Percentiles rank a stretch among this genome's conserved stretches.
Evolutionary conservation across 2,797 vertebrate species (phyloP).

Genomic region (Lates japonicus): DNA sequence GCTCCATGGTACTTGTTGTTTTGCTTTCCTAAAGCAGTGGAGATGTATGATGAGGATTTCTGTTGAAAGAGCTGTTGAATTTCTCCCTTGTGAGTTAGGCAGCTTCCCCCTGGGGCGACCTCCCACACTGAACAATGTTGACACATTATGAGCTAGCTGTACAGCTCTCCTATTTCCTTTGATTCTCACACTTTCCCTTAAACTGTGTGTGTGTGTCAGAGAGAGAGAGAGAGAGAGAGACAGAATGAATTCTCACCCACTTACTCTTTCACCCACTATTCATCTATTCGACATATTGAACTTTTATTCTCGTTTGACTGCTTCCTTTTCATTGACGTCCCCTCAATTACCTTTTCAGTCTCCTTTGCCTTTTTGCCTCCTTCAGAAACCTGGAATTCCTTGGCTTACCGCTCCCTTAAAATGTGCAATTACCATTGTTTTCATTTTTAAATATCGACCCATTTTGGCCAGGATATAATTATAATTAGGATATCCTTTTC

Average conservation of each 20-base stretch:
- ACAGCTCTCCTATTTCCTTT: constrained; percentile 48
- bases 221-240: not conserved
- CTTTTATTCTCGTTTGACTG: constrained; percentile 43
- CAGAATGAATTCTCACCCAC: not conserved
- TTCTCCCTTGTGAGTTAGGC: constrained; percentile 66
- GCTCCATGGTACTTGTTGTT: constrained; percentile 59
- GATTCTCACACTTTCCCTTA: constrained; percentile 53
- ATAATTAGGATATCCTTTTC: constrained; percentile 73
- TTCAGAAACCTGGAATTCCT: constrained; percentile 50
- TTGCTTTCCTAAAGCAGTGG: constrained; percentile 68
- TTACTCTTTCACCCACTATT: constrained; percentile 36
- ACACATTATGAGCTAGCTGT: constrained; percentile 55
- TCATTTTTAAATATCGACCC: constrained; percentile 67
- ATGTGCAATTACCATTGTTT: constrained; percentile 67
- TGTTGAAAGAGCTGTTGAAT: constrained; percentile 72
- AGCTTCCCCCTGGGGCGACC: constrained; percentile 59
- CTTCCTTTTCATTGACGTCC: constrained; percentile 42
- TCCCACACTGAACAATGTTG: constrained; percentile 72
- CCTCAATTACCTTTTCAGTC: constrained; percentile 48
- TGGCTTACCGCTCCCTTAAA: constrained; percentile 41
- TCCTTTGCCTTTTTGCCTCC: constrained; percentile 42
- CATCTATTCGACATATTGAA: constrained; percentile 52
- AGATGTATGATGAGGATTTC: constrained; percentile 75
- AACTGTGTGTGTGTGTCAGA: constrained; percentile 2
- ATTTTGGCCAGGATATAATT: constrained; percentile 71